phyloP scores from a whole-genome alignment of 2,113 vertebrate genomes.

The Nycticryphes semicollaris region DNA sequence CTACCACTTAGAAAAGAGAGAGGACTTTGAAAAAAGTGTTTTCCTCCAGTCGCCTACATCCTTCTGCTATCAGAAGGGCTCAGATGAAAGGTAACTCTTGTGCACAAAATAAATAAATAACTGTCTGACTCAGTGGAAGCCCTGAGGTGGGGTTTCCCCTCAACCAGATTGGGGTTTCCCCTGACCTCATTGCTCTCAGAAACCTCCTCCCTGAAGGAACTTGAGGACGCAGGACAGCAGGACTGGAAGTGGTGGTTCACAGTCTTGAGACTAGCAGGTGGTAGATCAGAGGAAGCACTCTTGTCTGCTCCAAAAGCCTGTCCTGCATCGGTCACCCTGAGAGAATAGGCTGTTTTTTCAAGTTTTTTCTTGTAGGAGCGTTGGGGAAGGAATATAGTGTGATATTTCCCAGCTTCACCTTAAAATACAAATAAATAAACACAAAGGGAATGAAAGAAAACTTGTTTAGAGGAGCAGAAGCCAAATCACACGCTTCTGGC shows the following conservation, averaged over 20 bases:
- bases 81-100: neutral
- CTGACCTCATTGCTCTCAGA: slow-evolving; percentile 47
- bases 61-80: neutral
- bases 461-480: neutral
- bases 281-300: neutral
- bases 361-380: neutral
- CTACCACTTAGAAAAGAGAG: neutral
- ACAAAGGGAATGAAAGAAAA: neutral
- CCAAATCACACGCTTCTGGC: neutral
- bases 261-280: slow-evolving; percentile 12
- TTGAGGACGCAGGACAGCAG: slow-evolving; percentile 6
- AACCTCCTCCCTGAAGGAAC: slow-evolving; percentile 21
- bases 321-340: neutral
- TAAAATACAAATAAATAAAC: neutral
- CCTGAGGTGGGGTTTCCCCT: slow-evolving; percentile 66
- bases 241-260: slow-evolving; percentile 19
- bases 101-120: slow-evolving; percentile 30
- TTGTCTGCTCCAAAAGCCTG: neutral
- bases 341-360: neutral
- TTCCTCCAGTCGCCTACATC: neutral
- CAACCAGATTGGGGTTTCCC: slow-evolving; percentile 39
- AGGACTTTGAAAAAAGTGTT: neutral
- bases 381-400: neutral
- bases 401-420: neutral
- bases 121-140: slow-evolving; percentile 60